Evolutionary conservation across 2,113 vertebrate genomes (phyloP), one percentile per base, ranked within the genome.

Genomic region (Casuarius casuarius): DNA sequence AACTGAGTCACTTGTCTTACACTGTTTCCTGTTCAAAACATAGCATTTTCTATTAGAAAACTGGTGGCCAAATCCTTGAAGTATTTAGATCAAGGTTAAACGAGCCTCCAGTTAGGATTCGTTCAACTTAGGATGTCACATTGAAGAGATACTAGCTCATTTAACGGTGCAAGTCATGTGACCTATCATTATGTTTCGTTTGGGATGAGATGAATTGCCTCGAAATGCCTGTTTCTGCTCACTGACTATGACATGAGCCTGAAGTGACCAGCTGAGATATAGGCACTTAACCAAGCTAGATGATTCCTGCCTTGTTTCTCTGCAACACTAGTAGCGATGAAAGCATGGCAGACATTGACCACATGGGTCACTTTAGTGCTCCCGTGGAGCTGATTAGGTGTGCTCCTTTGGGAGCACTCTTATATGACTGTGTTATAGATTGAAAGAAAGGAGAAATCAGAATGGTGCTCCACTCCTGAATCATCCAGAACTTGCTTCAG

Each of bases 381-480:
- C 26, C 58, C 22, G 22, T 4, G 77, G 23, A 22, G 13, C 12
- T 28, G n/a, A 20, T 54, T 31, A 12, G 52, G 51, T 8, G 12
- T 33, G 54, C 15, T 40, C 10, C 62, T 63, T 54, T 63, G 21
- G 10, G 2, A 63, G 6, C 22, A 33, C 71, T 80, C 33, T 25
- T 54, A 1, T 6, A 18, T 38, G 14, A 58, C 20, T 9, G 0
- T n/a, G 42, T 52, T 35, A 35, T 61, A 33, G 3, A 52, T 7
- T 40, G n/a, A 54, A 77, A 61, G 18, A 63, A 77, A 42, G 25
- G 5, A 14, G 7, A 80, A 84, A 35, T 80, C 29, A 26, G 10
- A 58, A 58, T 20, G 8, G 1, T 80, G 4, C 3, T 51, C 3
- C 9, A 3, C 74, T 44, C 5, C 0, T 73, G 16, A 31, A 5